Evolutionary conservation across 1,140 invertebrate genomes (phyloP), one percentile per base, ranked within the genome.

Genomic region (Tribolium madens): DNA sequence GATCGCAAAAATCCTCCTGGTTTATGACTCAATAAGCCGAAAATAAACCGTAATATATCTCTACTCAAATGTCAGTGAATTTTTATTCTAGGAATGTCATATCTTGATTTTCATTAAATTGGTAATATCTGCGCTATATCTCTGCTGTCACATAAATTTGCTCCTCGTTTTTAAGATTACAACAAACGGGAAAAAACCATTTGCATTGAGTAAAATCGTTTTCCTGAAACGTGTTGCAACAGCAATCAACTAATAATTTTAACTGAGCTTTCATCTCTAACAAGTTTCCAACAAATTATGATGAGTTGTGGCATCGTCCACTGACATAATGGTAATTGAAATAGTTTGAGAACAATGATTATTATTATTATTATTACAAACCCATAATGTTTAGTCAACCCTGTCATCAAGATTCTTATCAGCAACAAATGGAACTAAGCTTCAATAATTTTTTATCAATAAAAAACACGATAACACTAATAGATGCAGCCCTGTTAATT

Each of bases 271-370:
- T n/a, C 36, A 15, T 17, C 18, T 9, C 13, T 17, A 57, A 57
- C 52, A 57, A 57, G 52, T 57, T 57, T 57, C 52, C 52, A 57
- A 21, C 52, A 57, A 57, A 57, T 57, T 57, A 21, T n/a, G 18
- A 26, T 57, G 52, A 57, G 52, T 57, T 57, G 18, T 57, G 18
- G 10, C 52, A 15, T 15, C 50, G 52, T 57, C 52, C 52, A 26
- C 21, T 57, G 52, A 57, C 52, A 26, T 57, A 57, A 57, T 21
- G 52, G 17, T 57, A 57, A 57, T 57, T 21, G 52, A 21, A 26
- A 57, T 57, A 57, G 52, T 57, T 57, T 57, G 52, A 57, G 52
- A 57, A 57, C 52, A 57, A 57, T 57, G 21, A 57, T 57, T 57
- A 57, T 57, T 57, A 57, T 57, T 57, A 57, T 57, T 57, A 57